These are phyloP conservation scores for Rhagonycha lutea DNA, from an alignment of 2,888 invertebrate species.

Conservation along the genomic window DNA sequence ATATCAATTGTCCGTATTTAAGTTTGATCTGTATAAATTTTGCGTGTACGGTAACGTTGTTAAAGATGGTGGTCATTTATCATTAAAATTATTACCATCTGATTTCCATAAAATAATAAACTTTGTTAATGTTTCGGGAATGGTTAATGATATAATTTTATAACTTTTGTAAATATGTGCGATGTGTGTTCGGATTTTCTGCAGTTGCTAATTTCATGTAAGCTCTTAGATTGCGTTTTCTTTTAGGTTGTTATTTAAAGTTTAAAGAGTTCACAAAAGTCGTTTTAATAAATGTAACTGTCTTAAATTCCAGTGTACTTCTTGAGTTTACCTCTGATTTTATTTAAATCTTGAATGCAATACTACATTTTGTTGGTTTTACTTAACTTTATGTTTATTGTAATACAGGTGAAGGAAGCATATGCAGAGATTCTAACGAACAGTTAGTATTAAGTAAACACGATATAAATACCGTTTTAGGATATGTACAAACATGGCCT, in stretches of 20 bases:
- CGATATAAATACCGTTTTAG: conserved; percentile 82
- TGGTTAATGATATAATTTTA: conserved; percentile 33
- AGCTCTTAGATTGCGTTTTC: conserved; percentile 51
- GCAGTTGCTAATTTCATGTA: conserved; percentile 85
- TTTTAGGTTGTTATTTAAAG: conserved; percentile 14
- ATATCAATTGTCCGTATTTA: neutral
- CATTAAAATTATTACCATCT: conserved; percentile 46
- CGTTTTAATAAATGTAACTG: neutral
- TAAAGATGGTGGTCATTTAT: conserved; percentile 52
- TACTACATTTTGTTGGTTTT: neutral
- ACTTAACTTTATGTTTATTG: neutral
- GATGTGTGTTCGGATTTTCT: conserved; percentile 94
- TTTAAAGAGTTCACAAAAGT: conserved; percentile 14
- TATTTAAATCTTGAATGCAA: neutral
- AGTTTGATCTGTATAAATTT: neutral
- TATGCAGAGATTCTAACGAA: conserved; percentile 77
- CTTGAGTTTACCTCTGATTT: neutral
- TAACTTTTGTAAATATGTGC: conserved; percentile 68
- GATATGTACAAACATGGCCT: conserved; percentile 88
- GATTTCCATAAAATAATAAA: conserved; percentile 35
- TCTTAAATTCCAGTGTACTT: neutral
- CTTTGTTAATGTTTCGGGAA: conserved; percentile 29
- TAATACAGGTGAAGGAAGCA: conserved; percentile 75
- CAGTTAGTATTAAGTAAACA: conserved; percentile 74
- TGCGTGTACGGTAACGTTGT: conserved; percentile 33